Base-by-base conservation (phyloP, 1,140 invertebrate species). In the Drosophila ogumai region DNA sequence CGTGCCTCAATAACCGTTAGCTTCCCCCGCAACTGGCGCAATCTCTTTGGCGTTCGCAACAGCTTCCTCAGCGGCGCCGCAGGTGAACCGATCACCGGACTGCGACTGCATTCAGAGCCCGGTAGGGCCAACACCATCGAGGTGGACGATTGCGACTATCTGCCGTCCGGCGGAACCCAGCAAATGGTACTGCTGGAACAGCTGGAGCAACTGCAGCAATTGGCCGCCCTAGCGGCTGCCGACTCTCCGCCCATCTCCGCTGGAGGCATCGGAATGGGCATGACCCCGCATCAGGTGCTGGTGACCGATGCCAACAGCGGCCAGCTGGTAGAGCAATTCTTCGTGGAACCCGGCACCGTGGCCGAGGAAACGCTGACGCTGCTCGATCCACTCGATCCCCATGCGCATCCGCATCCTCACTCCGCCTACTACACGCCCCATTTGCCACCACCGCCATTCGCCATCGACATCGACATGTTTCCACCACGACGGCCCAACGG, bases 121-220 rank as follows among this genome's bases (percentile, higher is more conserved):
- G 67, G 67, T 38, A 86, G 91, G 44, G 91, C 91, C 43, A 92
- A 92, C 68, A 92, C 91, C 55, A 92, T 92, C 49, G 91, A 92
- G 66, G 91, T 92, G 50, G 91, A 92, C 40, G 91, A 92, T 60
- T 92, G 85, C 46, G 91, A 91, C 57, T 92, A 85, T 68, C 59
- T 92, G 59, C 78, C 91, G 1, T 49, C 38, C 6, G 78, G 79
- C 19, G 82, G 81, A n/a, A 49, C 82, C 34, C 84, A 91, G 49
- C 90, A 91, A 31, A 47, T 92, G 58, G 50, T 92, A 59, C 65
- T 92, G 61, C 69, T 92, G 68, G 91, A 92, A 59, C 91, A 92
- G 58, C 66, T 92, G 22, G 87, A 92, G 57, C 91, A 92, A 52
- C 52, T 92, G 68, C 91, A 91, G 46, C 86, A 91, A 22, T 43